Evolutionary conservation across 2,888 invertebrate genomes (phyloP).

Genomic region (Polia nebulosa): DNA sequence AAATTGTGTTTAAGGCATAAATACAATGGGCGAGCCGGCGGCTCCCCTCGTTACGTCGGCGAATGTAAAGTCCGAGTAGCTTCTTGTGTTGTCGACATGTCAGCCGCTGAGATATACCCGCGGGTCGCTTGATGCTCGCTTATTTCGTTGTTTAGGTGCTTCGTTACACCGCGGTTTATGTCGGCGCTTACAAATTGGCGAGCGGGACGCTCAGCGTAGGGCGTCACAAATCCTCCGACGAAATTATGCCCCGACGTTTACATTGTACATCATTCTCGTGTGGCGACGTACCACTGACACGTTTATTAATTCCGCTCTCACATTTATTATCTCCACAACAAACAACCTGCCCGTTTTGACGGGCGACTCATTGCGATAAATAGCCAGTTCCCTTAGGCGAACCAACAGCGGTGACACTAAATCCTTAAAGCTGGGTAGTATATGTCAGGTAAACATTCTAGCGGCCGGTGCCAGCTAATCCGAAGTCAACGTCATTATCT

Average conservation of each 20-base stretch:
- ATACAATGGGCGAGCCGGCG: constrained; percentile 89
- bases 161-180: constrained; percentile 89
- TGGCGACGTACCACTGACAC: constrained; percentile 75
- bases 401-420: constrained; percentile 63
- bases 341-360: constrained; percentile 57
- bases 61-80: constrained; percentile 88
- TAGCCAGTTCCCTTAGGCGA: constrained; percentile 21
- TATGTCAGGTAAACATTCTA: constrained; percentile 71
- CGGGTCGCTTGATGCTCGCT: constrained; percentile 77
- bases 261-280: constrained; percentile 79
- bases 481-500: constrained; percentile 83
- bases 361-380: constrained; percentile 50
- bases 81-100: constrained; percentile 87
- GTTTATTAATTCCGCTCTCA: constrained; percentile 70
- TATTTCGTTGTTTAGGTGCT: constrained; percentile 87
- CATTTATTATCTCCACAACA: constrained; percentile 64
- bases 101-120: constrained; percentile 86
- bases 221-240: constrained; percentile 76
- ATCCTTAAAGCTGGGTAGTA: constrained; percentile 55
- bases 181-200: constrained; percentile 89
- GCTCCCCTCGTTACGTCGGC: constrained; percentile 90
- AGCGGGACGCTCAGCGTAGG: constrained; percentile 77
- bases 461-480: constrained; percentile 79
- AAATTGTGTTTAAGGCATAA: constrained; percentile 90
- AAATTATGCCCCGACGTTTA: constrained; percentile 78